Evolutionary conservation across 2,888 invertebrate genomes (phyloP).

Genomic region (Tortricodes alternella): DNA sequence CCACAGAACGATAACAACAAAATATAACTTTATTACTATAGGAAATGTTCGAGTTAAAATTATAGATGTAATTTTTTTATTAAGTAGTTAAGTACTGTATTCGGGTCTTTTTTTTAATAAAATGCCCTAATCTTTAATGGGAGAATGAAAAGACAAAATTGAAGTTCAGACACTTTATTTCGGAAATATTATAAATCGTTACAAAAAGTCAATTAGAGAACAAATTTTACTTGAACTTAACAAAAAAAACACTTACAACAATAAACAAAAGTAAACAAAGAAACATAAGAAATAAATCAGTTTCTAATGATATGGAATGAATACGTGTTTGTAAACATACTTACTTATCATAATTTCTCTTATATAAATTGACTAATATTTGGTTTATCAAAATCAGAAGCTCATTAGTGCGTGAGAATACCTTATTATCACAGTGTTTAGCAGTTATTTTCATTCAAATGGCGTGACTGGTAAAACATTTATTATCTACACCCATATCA

Average conservation of each 20-base stretch:
- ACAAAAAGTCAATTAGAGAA: conserved; percentile 30
- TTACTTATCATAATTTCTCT: conserved; percentile 30
- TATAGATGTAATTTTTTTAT: too few relatives aligned
- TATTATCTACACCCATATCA: too few relatives aligned
- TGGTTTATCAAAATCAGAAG: conserved; percentile 51
- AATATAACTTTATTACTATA: too few relatives aligned
- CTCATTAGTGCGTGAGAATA: conserved; percentile 58
- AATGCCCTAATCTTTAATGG: background rate
- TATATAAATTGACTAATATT: conserved; percentile 52
- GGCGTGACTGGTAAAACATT: conserved; percentile 39
- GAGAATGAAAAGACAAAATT: conserved; percentile 42
- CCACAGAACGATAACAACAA: too few relatives aligned
- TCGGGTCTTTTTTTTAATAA: too few relatives aligned
- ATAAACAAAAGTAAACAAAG: conserved; percentile 37
- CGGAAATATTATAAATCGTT: conserved; percentile 43
- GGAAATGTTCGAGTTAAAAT: too few relatives aligned
- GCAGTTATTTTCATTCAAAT: conserved; percentile 44
- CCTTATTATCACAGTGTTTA: conserved; percentile 57
- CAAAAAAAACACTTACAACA: conserved; percentile 41
- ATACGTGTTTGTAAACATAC: conserved; percentile 17
- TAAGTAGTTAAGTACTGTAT: too few relatives aligned
- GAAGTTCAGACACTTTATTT: conserved; percentile 33
- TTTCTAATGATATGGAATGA: conserved; percentile 1
- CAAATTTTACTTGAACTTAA: conserved; percentile 33
- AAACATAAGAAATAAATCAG: background rate